Evolutionary conservation across 2,888 invertebrate genomes (phyloP).

Genomic region (Crocallis elinguaria): DNA sequence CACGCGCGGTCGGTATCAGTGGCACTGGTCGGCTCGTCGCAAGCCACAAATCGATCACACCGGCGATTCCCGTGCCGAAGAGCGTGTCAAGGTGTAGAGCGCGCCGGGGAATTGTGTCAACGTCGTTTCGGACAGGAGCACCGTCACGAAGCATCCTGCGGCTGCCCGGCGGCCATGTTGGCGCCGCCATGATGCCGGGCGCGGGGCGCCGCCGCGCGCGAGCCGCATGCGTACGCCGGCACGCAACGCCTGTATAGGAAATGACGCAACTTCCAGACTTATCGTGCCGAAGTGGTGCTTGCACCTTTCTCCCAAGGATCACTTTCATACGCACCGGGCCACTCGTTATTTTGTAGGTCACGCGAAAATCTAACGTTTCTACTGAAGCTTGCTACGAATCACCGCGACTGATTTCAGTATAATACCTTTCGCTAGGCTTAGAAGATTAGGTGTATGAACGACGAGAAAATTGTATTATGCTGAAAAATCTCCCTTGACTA

Average conservation of each 20-base stretch:
- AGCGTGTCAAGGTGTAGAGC: conserved; percentile 71
- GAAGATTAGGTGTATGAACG: conserved; percentile 50
- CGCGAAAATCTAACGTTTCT: conserved; percentile 67
- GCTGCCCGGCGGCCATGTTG: conserved; percentile 84
- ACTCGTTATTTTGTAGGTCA: conserved; percentile 80
- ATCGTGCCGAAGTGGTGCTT: conserved; percentile 58
- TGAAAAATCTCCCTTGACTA: conserved; percentile 37
- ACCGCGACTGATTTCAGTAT: conserved; percentile 73
- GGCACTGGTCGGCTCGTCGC: conserved; percentile 55
- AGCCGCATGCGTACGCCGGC: conserved; percentile 83
- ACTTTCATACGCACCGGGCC: conserved; percentile 51
- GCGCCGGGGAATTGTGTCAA: conserved; percentile 71
- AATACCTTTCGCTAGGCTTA: conserved; percentile 55
- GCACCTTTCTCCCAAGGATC: conserved; percentile 54
- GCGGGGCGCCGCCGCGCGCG: conserved; percentile 75
- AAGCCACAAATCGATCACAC: conserved; percentile 68
- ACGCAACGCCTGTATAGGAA: conserved; percentile 69
- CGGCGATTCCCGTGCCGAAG: conserved; percentile 59
- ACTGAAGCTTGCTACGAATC: conserved; percentile 77
- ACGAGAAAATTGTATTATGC: conserved; percentile 46
- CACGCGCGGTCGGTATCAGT: conserved; percentile 67
- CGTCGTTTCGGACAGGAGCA: conserved; percentile 75
- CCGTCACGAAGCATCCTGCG: conserved; percentile 79
- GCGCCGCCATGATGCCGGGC: conserved; percentile 83
- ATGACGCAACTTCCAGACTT: conserved; percentile 66